These are phyloP conservation scores for Clinocottus analis DNA, from an alignment of 2,113 vertebrate genomes.

Conservation along the genomic window DNA sequence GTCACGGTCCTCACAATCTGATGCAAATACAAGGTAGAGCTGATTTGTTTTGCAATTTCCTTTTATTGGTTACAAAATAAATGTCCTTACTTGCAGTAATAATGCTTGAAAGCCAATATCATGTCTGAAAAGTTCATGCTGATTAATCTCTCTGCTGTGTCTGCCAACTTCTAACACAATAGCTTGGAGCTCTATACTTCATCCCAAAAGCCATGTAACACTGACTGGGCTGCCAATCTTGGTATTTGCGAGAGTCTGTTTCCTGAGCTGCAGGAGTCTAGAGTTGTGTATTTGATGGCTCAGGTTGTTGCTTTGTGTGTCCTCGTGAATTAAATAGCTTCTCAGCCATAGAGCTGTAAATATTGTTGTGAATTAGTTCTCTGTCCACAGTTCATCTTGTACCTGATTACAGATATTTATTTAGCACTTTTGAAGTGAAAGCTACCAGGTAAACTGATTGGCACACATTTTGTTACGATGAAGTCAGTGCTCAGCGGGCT, in stretches of 20 bases:
- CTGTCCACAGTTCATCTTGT: not conserved
- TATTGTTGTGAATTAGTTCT: no score
- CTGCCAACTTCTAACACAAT: no score
- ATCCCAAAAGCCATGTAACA: no score
- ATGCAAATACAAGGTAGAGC: not conserved
- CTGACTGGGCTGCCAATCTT: no score
- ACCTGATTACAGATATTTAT: not conserved
- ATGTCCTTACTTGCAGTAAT: not conserved
- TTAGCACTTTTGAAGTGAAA: not conserved
- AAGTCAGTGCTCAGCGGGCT: not conserved
- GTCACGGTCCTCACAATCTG: not conserved
- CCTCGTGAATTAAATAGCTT: not conserved
- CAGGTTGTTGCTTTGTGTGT: no score
- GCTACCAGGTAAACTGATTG: not conserved
- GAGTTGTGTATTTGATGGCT: no score
- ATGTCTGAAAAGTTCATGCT: no score
- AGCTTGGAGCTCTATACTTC: no score
- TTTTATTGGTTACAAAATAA: not conserved
- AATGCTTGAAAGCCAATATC: not conserved
- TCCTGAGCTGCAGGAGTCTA: no score
- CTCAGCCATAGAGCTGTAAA: not conserved
- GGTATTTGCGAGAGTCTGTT: no score
- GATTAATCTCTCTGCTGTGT: no score
- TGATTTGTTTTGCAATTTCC: not conserved
- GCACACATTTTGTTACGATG: not conserved